These are phyloP conservation scores for Labrus mixtus DNA, from an alignment of 2,113 vertebrate species.

Conservation along the genomic window DNA sequence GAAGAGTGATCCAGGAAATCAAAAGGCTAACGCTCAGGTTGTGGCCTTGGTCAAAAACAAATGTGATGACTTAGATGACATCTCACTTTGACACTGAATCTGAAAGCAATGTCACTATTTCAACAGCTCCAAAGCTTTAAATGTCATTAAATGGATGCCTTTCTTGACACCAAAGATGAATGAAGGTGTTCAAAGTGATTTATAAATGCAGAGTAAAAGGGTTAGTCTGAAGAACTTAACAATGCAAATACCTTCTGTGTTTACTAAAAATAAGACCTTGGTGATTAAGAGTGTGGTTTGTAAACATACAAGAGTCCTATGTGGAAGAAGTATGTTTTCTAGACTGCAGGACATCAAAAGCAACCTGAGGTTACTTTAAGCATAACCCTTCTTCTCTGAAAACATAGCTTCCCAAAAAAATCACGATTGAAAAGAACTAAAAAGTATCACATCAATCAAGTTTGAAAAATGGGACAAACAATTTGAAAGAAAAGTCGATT, in stretches of 20 bases:
- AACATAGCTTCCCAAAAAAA: not conserved
- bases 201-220: constrained; percentile 1
- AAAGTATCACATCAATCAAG: constrained; percentile 2
- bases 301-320: constrained; percentile 2
- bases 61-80: not conserved
- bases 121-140: not conserved
- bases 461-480: not conserved
- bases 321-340: not conserved
- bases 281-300: constrained; percentile 16
- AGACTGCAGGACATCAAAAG: constrained; percentile 9
- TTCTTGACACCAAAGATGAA: not conserved
- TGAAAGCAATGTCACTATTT: not conserved
- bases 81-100: not conserved
- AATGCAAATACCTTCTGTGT: constrained; percentile 11
- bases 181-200: not conserved
- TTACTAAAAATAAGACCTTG: constrained; percentile 27
- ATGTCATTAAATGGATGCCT: not conserved
- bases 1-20: too few species aligned
- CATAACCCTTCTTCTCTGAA: constrained; percentile 4
- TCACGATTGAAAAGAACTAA: not conserved
- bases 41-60: not conserved
- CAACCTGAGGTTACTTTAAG: not conserved
- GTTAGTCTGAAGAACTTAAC: not conserved
- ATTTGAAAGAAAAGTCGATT: constrained; percentile 5
- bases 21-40: not conserved